These are phyloP conservation scores for Pseudorectes ferrugineus DNA, from an alignment of 2,113 vertebrate genomes.

Conservation along the genomic window DNA sequence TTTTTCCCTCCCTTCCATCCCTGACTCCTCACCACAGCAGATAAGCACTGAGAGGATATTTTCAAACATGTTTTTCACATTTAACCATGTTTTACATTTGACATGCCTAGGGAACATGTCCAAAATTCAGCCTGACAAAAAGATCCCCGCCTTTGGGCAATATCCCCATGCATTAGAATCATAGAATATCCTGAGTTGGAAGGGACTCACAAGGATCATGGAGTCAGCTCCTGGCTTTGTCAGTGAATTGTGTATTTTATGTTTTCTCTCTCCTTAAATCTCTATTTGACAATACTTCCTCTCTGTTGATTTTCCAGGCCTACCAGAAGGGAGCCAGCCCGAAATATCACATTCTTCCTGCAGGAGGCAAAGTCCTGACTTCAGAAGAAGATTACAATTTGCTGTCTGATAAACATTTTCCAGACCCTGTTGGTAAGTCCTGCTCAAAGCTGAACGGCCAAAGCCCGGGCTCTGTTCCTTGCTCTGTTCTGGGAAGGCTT, in stretches of 20 bases:
- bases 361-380: constrained; percentile 82
- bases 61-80: neutral
- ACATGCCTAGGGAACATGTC: neutral
- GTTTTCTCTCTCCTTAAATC: neutral
- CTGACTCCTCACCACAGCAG: neutral
- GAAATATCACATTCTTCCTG: constrained; percentile 78
- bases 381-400: constrained; percentile 83
- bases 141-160: neutral
- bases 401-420: constrained; percentile 83
- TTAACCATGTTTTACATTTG: neutral
- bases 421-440: constrained; percentile 81
- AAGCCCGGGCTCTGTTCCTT: neutral
- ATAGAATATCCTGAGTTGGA: neutral
- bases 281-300: neutral
- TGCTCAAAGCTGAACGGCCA: neutral
- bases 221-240: neutral
- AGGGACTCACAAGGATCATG: neutral
- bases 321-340: constrained; percentile 80
- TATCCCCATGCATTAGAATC: neutral
- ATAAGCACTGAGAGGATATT: neutral
- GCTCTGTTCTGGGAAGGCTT: neutral
- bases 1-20: neutral
- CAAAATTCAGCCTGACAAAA: neutral
- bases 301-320: constrained; percentile 43
- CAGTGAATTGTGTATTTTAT: neutral